Evolutionary conservation across 2,797 vertebrate genomes (phyloP), one percentile per base, ranked within the genome.

Genomic region (Martes flavigula): DNA sequence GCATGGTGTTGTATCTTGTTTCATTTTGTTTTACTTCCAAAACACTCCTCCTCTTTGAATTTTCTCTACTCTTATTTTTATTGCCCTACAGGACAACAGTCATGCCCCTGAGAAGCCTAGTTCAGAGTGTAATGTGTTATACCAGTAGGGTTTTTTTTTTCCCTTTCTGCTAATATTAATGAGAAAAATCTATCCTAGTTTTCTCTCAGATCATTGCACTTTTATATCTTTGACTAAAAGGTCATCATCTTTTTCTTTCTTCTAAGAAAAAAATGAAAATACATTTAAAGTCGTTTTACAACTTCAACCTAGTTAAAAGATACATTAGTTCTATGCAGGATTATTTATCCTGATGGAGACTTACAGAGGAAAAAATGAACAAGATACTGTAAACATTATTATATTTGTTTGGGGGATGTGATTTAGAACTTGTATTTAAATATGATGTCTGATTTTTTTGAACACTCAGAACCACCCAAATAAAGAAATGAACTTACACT

Each of bases 261-360:
- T 54, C 79, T 66, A 56, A 86, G 62, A 84, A 79, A 92, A 92
- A 43, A 0, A 35, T 14, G 48, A 96, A 85, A 88, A 77, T 78
- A 78, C 25, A 51, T 86, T 89, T 89, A 48, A 90, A 94, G 30
- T 92, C 3, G 89, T 92, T 95, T 95, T 90, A 85, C 13, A 91
- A 82, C 11, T 21, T 90, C 60, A 94, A 32, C 2, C 12, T 64
- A 48, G 75, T 86, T 77, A 72, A 90, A 81, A 92, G 25, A 87
- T 68, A 25, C n/a, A 23, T 58, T 79, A 83, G 18, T 54, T 78
- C n/a, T 81, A 48, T 2, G 75, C 48, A 32, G 75, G 68, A 89
- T 87, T 75, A 56, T 87, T 75, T 92, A 7, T 7, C 9, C n/a
- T 86, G 60, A 40, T 81, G 35, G 48, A 54, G 43, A 94, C 77